These are phyloP conservation scores for Drosophila lutescens DNA, from an alignment of 2,888 invertebrate genomes.

Conservation along the genomic window DNA sequence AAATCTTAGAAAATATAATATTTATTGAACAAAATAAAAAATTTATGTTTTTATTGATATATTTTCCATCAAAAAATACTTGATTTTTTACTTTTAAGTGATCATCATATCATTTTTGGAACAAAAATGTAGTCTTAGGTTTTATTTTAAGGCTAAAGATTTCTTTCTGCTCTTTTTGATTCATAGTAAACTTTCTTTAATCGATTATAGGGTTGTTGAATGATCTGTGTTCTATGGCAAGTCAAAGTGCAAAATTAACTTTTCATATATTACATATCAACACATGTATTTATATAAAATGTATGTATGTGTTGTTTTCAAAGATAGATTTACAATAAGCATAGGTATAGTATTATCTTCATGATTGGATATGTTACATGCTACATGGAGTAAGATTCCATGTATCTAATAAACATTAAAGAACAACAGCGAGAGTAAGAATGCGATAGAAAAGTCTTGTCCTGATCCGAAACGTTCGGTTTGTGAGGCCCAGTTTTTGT, in stretches of 20 bases:
- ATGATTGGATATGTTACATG: conserved; percentile 22
- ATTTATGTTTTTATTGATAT: no score
- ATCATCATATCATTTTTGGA: neutral
- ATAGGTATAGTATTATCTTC: conserved; percentile 1
- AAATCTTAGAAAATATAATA: neutral
- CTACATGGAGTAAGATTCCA: conserved; percentile 20
- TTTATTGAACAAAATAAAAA: no score
- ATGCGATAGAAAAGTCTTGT: conserved; percentile 28
- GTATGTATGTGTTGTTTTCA: conserved; percentile 1
- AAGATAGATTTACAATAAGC: conserved; percentile 28
- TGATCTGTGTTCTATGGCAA: conserved; percentile 28
- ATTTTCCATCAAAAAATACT: no score
- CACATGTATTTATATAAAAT: conserved; percentile 8
- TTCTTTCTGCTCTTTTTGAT: neutral
- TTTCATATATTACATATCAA: conserved; percentile 3
- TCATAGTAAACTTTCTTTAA: neutral
- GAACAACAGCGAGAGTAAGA: conserved; percentile 40
- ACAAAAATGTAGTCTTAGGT: neutral
- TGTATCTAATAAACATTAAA: conserved; percentile 37
- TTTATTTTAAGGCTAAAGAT: neutral
- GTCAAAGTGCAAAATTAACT: conserved; percentile 29
- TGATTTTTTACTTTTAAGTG: no score
- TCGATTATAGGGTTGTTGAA: neutral
- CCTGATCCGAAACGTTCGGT: conserved; percentile 20
- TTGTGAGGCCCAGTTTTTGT: conserved; percentile 25